phyloP scores from a whole-genome alignment of 2,113 vertebrate genomes.

The Ameiurus melas region DNA sequence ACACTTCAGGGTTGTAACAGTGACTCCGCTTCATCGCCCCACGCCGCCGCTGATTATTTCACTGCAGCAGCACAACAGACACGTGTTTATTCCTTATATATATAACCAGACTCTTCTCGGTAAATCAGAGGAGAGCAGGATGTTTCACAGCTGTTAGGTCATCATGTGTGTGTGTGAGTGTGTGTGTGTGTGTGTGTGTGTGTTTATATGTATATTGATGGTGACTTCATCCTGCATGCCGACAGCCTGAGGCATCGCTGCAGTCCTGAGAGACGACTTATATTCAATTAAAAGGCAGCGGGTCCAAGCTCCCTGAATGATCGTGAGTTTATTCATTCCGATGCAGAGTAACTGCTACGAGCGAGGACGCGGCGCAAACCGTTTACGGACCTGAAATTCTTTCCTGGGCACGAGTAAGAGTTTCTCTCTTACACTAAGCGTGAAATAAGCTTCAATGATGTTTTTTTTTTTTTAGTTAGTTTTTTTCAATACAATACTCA shows the following conservation, averaged over 20 bases:
- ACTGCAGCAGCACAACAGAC: not conserved
- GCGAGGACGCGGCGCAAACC: too few relatives aligned
- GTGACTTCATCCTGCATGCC: not conserved
- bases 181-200: conserved; percentile 9
- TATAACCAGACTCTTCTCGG: not conserved
- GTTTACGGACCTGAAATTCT: too few relatives aligned
- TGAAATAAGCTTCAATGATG: too few relatives aligned
- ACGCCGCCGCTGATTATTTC: not conserved
- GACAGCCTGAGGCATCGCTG: not conserved
- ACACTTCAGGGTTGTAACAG: not conserved
- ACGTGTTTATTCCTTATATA: not conserved
- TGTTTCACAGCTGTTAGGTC: not conserved
- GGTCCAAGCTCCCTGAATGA: not conserved
- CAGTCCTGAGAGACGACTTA: not conserved
- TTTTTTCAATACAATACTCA: too few relatives aligned
- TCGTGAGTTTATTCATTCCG: not conserved
- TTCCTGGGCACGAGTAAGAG: too few relatives aligned
- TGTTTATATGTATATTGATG: not conserved
- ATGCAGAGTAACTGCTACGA: too few relatives aligned
- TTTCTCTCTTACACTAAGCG: too few relatives aligned
- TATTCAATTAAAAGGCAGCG: not conserved
- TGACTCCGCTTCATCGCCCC: not conserved
- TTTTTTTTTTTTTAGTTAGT: too few relatives aligned
- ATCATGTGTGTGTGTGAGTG: not conserved
- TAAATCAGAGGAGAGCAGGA: not conserved